phyloP scores from a whole-genome alignment of 1,140 invertebrate genomes.

The Olivierus martensii region DNA sequence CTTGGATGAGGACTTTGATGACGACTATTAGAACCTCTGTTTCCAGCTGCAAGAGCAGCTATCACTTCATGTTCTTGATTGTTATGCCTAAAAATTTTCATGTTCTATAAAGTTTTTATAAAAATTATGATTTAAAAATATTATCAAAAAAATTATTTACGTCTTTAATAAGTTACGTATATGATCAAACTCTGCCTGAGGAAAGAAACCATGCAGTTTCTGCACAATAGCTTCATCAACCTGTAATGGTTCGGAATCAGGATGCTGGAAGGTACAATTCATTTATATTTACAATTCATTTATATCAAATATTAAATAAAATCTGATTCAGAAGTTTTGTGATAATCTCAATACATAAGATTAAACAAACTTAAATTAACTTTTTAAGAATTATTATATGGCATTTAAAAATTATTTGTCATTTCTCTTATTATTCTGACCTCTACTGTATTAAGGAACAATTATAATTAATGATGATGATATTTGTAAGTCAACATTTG shows the following conservation, averaged over 20 bases:
- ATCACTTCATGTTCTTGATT: constrained; percentile 23
- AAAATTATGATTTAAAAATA: not conserved
- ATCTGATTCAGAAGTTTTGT: no score
- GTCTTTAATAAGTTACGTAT: constrained; percentile 19
- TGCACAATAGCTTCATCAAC: constrained; percentile 21
- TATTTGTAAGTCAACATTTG: no score
- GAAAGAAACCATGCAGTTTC: constrained; percentile 22
- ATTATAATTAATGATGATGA: no score
- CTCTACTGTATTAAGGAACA: no score
- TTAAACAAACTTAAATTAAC: no score
- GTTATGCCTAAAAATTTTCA: constrained; percentile 17
- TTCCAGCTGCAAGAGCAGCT: constrained; percentile 14
- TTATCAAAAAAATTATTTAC: constrained; percentile 9
- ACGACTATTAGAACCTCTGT: constrained; percentile 9
- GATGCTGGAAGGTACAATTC: not conserved
- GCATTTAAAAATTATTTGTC: no score
- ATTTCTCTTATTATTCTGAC: no score
- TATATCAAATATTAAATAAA: no score
- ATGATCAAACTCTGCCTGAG: constrained; percentile 17
- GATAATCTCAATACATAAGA: no score
- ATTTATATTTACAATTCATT: no score
- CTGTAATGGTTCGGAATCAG: constrained; percentile 1
- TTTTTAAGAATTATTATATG: no score
- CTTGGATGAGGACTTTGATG: constrained; percentile 42
- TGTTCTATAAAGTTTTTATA: not conserved